Conservation (phyloP, 2,797 vertebrate species). For the Urosaurus nigricauda region DNA sequence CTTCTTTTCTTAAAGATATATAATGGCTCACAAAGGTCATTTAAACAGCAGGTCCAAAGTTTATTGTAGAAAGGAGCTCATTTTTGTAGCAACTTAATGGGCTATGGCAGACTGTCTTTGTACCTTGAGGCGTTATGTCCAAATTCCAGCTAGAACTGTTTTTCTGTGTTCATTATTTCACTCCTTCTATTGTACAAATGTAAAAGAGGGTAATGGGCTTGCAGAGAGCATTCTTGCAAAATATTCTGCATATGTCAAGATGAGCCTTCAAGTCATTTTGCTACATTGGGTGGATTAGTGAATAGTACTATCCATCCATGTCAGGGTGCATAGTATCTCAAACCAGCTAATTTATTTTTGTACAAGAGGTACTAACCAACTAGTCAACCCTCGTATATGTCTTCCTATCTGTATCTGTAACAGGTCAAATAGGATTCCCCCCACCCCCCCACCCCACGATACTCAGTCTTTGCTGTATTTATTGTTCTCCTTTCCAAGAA, state of each 20-base stretch:
- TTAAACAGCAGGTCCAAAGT: conserved; percentile 13
- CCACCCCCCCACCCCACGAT: no score
- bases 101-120: not conserved
- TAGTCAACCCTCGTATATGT: no score
- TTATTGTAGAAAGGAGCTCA: not conserved
- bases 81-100: conserved; percentile 20
- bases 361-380: no score
- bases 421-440: no score
- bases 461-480: no score
- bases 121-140: not conserved
- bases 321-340: no score
- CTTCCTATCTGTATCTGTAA: no score
- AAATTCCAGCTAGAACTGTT: not conserved
- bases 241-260: not conserved
- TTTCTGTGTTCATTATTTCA: not conserved
- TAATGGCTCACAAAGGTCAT: conserved; percentile 8
- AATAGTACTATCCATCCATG: no score
- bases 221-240: not conserved
- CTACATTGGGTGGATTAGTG: no score
- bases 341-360: no score
- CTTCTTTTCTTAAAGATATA: conserved; percentile 2
- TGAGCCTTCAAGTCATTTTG: no score
- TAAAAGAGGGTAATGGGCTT: not conserved
- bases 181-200: not conserved
- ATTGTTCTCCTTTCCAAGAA: not conserved